A percentile compares a stretch with the other conserved stretches of the same genome.
Evolutionary conservation across 2,113 vertebrate genomes (phyloP).

Genomic region (Clinocottus analis): DNA sequence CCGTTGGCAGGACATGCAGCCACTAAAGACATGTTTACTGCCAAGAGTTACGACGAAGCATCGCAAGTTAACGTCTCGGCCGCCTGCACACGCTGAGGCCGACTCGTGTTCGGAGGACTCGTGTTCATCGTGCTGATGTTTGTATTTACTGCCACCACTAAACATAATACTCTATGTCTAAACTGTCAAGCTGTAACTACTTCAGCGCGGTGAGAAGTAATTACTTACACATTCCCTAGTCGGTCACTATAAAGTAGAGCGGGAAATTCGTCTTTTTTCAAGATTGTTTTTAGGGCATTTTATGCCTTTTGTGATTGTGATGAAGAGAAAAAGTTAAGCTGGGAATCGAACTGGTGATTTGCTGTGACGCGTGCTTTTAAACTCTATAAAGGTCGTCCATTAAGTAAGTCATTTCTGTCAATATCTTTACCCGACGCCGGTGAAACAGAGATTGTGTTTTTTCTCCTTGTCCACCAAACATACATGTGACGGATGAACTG

Average conservation of each 20-base stretch:
- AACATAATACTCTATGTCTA: conserved; percentile 42
- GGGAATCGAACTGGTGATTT: neutral
- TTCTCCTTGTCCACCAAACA: neutral
- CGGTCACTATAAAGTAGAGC: neutral
- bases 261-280: neutral
- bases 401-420: neutral
- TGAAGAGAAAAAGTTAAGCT: neutral
- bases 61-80: conserved; percentile 8
- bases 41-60: conserved; percentile 26
- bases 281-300: too few species aligned
- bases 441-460: neutral
- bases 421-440: neutral
- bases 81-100: neutral
- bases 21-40: conserved; percentile 67
- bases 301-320: neutral
- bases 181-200: neutral
- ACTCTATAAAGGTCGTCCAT: neutral
- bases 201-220: neutral
- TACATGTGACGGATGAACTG: neutral
- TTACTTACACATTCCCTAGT: neutral
- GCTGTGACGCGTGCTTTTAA: neutral
- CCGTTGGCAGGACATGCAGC: conserved; percentile 14
- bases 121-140: conserved; percentile 14
- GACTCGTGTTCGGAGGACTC: neutral
- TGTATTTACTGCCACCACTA: conserved; percentile 24